These are phyloP conservation scores for Hoplostethus atlanticus DNA, from an alignment of 2,797 vertebrate species.

Conservation along the genomic window DNA sequence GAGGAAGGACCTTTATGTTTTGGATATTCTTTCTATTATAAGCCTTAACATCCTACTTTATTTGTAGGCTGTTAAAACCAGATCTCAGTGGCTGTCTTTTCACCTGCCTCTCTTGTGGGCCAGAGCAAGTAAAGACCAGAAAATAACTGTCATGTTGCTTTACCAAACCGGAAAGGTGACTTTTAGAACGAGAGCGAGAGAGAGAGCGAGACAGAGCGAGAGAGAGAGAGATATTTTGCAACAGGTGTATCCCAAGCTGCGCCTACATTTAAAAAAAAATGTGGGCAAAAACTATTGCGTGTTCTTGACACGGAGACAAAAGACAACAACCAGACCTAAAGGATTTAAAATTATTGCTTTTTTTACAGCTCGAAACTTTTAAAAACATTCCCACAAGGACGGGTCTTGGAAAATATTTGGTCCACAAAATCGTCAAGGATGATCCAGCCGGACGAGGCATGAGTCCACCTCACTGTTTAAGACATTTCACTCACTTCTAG, in stretches of 20 bases:
- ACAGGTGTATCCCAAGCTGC: constrained; percentile 77
- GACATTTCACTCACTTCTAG: not conserved
- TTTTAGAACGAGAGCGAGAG: constrained; percentile 36
- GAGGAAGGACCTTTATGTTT: not conserved
- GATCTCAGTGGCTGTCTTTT: constrained; percentile 41
- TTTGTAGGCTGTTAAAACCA: constrained; percentile 16
- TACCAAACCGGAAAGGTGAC: constrained; percentile 71
- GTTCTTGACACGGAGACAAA: constrained; percentile 25
- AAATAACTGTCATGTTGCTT: constrained; percentile 78
- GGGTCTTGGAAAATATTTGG: not conserved
- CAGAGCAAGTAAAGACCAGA: constrained; percentile 76
- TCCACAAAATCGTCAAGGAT: constrained; percentile 20
- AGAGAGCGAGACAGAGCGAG: constrained; percentile 21
- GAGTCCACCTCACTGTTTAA: constrained; percentile 26
- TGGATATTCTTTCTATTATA: not conserved
- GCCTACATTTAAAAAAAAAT: constrained; percentile 5
- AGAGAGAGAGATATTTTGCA: constrained; percentile 24
- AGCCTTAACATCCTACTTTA: constrained; percentile 4
- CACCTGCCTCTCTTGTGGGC: constrained; percentile 64
- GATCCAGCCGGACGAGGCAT: constrained; percentile 31
- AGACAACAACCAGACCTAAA: not conserved
- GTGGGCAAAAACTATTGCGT: constrained; percentile 48
- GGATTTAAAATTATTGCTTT: constrained; percentile 27
- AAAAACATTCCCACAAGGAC: not conserved
- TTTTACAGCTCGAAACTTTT: not conserved